Evolutionary conservation across 2,888 invertebrate species (phyloP), one percentile per base, ranked within the genome.

Genomic region (Drosophila picticornis): DNA sequence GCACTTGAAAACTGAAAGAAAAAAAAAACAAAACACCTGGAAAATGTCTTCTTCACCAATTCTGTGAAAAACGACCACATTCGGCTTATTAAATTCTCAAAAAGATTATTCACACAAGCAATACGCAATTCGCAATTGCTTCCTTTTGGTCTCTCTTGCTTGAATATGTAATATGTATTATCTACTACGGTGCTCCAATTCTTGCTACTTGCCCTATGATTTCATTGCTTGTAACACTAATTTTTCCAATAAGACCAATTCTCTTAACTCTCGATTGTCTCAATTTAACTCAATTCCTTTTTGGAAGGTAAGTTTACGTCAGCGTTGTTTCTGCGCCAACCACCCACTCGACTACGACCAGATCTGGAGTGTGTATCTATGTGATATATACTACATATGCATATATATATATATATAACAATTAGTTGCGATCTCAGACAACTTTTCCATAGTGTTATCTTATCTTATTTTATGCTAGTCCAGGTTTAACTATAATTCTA

Each of bases 401-500:
- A 16, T 25, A 25, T 16, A 22, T 13, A 22, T 22, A 25, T 56
- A 40, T 25, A 38, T 53, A 34, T 13, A 34, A 34, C n/a, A 61
- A 46, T 36, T 55, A 62, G 43, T 55, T 51, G 29, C 40, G 48
- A 74, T 46, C 52, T 63, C 32, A 50, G 48, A 62, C 64, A 57
- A 50, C 36, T 34, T 52, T 51, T 29, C 57, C 31, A 25, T 79
- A 73, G 61, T 43, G 53, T 43, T 52, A 36, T 31, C 31, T 67
- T 55, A 55, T 55, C 36, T 29, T 63, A 75, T 27, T 10, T 48
- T 67, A 78, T 72, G 66, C 72, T 82, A 84, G 83, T 60, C n/a
- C 83, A 85, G 84, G 80, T 57, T 53, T 67, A 88, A 71, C 61
- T 61, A 57, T 71, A 77, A 53, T 51, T 65, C 72, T 84, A 87